Conservation (phyloP, 2,888 invertebrate genomes). For the Epicampocera succincta region DNA sequence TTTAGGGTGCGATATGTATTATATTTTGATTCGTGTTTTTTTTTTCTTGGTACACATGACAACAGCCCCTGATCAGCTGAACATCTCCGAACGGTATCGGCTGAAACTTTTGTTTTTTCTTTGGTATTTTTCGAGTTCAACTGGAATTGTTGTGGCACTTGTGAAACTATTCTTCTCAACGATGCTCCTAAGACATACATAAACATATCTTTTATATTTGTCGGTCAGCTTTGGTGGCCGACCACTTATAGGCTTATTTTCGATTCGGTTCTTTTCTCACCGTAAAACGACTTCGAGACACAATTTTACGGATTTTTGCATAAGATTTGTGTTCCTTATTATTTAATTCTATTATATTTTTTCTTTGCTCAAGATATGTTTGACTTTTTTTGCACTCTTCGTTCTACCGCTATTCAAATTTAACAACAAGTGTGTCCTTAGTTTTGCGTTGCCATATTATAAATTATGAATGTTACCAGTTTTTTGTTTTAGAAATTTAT, state of each 20-base stretch:
- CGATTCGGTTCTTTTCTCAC: neutral
- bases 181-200: too few relatives aligned
- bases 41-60: slow-evolving; percentile 31
- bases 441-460: too few relatives aligned
- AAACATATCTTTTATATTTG: neutral
- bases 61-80: slow-evolving; percentile 1
- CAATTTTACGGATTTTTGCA: neutral
- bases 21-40: slow-evolving; percentile 37
- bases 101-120: neutral
- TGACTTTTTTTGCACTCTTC: slow-evolving; percentile 1
- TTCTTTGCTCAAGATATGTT: neutral
- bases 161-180: neutral
- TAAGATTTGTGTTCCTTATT: neutral
- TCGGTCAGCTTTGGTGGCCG: neutral
- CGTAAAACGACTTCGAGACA: neutral
- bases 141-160: neutral
- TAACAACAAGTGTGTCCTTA: too few relatives aligned
- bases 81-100: slow-evolving; percentile 27
- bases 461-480: too few relatives aligned
- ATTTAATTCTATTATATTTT: neutral
- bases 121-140: neutral
- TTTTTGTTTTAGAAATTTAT: too few relatives aligned
- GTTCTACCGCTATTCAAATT: too few relatives aligned
- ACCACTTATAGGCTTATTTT: neutral
- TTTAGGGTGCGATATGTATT: too few relatives aligned